Evolutionary conservation across 2,888 invertebrate species (phyloP), one percentile per base, ranked within the genome.

Genomic region (Unio delphinus): DNA sequence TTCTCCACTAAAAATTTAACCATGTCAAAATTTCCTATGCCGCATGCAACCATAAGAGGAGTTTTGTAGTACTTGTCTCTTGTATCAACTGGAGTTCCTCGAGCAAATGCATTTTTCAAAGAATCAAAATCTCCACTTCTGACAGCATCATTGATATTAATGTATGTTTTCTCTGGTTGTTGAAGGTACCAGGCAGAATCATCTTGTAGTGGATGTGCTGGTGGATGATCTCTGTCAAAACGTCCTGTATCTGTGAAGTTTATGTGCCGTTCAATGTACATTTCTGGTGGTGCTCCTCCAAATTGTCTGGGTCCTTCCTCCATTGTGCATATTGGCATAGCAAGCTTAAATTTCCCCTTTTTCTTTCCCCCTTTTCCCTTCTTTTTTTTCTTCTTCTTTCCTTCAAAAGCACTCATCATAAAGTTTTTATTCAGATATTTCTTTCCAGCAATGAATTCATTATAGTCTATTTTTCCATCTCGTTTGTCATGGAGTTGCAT

Each of bases 51-150:
- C 90, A 90, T 90, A 20, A 90, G 82, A 2, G 90, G 90, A 20
- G 90, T 90, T 78, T 90, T 90, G 81, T 85, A 90, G 78, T 85
- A 90, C 76, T 87, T 89, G 74, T 90, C 90, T 30, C 88, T 77
- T 0, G 86, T 87, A 74, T 90, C 89, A 0, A 89, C 86, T 23
- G 81, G 76, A 3, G 83, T 75, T 3, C 89, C 89, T 55, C 79
- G 78, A 23, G 78, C 73, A 57, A 90, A 83, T 0, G 90, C 89
- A 70, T 80, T 81, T 70, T 84, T 83, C 65, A 90, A 65, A 17
- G 90, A 87, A 68, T 89, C 88, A 66, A 85, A 79, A 70, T 90
- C 90, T 8, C 84, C 83, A 68, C 84, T 82, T 68, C 85, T 86
- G 23, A 88, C 87, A n/a, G 90, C 89, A 72, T 89, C 87, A 71